Evolutionary conservation across 2,113 vertebrate species (phyloP).

Genomic region (Salvelinus namaycush): DNA sequence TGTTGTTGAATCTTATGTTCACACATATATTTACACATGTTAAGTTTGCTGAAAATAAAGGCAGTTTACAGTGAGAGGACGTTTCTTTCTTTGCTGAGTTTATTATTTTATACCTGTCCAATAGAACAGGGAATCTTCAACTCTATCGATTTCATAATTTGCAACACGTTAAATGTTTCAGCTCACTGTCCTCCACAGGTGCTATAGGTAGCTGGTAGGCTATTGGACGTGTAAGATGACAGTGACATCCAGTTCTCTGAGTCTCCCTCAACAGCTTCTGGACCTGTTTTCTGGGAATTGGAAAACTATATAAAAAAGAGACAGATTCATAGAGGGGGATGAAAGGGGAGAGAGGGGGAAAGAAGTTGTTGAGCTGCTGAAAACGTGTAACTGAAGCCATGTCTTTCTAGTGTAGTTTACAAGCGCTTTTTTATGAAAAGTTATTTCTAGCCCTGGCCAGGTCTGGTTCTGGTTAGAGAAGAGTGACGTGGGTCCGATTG

Average conservation of each 20-base stretch:
- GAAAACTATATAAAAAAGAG: conserved; percentile 41
- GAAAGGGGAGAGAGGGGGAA: conserved; percentile 4
- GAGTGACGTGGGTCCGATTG: too few relatives aligned
- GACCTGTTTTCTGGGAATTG: conserved; percentile 24
- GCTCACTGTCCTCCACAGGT: conserved; percentile 22
- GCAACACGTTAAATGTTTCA: neutral
- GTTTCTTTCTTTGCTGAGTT: too few relatives aligned
- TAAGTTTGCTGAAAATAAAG: too few relatives aligned
- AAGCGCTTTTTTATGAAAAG: conserved; percentile 18
- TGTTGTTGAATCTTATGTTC: too few relatives aligned
- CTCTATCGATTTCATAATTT: neutral
- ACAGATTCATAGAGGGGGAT: conserved; percentile 19
- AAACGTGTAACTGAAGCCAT: conserved; percentile 23
- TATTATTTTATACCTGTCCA: too few relatives aligned
- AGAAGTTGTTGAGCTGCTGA: conserved; percentile 13
- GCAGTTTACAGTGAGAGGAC: too few relatives aligned
- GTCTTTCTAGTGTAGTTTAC: conserved; percentile 34
- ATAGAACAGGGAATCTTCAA: too few relatives aligned
- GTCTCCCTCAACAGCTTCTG: conserved; percentile 34
- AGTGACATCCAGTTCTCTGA: conserved; percentile 11
- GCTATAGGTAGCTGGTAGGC: too few relatives aligned
- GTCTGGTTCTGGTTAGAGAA: too few relatives aligned
- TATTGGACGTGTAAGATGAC: neutral
- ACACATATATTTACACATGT: too few relatives aligned
- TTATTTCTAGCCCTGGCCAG: neutral